A percentile compares a stretch with the other conserved stretches of the same genome.
Evolutionary conservation across 2,113 vertebrate species (phyloP).

Genomic region (Eurypyga helias): DNA sequence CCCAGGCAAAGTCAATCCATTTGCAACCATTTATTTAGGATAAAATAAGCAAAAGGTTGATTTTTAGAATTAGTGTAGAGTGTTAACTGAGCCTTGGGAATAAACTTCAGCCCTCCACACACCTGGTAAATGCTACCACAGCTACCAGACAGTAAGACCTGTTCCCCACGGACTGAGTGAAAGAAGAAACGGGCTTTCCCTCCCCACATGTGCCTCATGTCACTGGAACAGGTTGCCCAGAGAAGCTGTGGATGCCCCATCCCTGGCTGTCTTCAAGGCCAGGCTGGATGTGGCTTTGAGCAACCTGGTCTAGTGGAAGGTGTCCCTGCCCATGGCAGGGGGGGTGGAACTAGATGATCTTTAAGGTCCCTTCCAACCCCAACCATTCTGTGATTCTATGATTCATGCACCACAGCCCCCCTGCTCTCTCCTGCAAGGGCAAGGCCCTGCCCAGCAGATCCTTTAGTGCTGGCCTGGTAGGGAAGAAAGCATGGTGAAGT

Average conservation of each 20-base stretch:
- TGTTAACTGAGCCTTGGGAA: background rate
- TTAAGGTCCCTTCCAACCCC: no score
- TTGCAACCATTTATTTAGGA: background rate
- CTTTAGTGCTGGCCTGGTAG: background rate
- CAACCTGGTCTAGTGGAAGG: no score
- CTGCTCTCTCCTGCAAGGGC: background rate
- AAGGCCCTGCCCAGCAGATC: background rate
- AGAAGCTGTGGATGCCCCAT: no score
- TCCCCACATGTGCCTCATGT: rapidly evolving
- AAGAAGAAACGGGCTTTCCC: background rate
- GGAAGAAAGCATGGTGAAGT: rapidly evolving
- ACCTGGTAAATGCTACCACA: background rate
- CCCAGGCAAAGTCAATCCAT: background rate
- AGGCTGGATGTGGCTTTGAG: no score
- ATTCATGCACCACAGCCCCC: rapidly evolving
- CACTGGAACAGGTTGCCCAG: no score
- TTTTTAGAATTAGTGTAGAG: background rate
- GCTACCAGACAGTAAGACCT: background rate
- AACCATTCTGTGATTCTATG: no score
- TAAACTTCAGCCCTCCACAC: background rate
- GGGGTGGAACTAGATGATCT: no score
- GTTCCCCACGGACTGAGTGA: background rate
- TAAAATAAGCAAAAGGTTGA: background rate
- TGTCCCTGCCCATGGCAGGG: no score
- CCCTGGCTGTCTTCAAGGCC: no score